These are phyloP conservation scores for Drosophila nigritarsus DNA, from an alignment of 2,888 invertebrate species.

Conservation along the genomic window DNA sequence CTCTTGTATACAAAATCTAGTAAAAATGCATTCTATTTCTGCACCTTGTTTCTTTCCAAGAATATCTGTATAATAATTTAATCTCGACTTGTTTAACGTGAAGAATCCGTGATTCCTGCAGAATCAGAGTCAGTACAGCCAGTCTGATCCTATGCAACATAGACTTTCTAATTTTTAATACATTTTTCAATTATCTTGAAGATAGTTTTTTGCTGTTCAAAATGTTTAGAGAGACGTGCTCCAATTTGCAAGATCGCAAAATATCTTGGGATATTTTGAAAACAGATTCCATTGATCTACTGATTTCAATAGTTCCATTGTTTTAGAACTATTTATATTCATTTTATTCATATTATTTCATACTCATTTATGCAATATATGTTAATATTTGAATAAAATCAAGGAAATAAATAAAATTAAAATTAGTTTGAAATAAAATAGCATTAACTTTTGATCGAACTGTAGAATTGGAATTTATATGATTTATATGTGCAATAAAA, in stretches of 20 bases:
- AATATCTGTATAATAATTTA: neutral
- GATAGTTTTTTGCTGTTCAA: neutral
- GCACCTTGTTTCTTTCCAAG: neutral
- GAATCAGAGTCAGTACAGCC: neutral
- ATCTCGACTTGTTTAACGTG: neutral
- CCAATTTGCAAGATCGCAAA: no score
- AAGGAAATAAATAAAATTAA: no score
- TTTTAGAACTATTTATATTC: neutral
- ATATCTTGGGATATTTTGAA: neutral
- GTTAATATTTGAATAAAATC: no score
- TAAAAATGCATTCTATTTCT: neutral
- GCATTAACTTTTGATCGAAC: no score
- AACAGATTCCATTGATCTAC: neutral
- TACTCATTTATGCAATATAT: neutral
- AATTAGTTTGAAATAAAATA: no score
- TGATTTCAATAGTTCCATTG: neutral
- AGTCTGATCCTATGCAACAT: neutral
- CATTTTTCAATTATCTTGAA: neutral
- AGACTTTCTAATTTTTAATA: neutral
- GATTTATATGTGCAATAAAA: no score
- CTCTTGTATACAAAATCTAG: neutral
- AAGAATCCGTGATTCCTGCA: neutral
- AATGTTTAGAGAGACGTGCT: neutral
- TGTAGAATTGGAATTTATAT: no score
- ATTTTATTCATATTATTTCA: neutral